Evolutionary conservation across 2,113 vertebrate genomes (phyloP).

Genomic region (Limanda limanda): DNA sequence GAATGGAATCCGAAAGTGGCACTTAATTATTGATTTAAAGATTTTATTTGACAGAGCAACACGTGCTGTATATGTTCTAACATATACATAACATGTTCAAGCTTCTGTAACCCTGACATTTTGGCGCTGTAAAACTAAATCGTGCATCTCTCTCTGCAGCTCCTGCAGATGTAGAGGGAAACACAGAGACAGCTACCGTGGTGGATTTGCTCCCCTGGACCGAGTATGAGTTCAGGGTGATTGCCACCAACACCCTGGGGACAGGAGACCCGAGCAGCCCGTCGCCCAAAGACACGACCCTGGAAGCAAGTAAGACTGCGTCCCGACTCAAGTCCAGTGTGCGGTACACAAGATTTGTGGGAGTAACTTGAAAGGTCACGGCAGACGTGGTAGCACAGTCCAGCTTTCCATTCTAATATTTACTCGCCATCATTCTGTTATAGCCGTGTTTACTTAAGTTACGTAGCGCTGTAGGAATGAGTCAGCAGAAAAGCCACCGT

Average conservation of each 20-base stretch:
- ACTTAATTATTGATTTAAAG: slow-evolving; percentile 24
- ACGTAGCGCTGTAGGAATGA: slow-evolving; percentile 53
- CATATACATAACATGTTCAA: background rate
- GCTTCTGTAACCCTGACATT: background rate
- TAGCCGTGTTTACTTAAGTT: slow-evolving; percentile 57
- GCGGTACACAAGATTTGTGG: background rate
- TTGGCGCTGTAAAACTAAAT: slow-evolving; percentile 8
- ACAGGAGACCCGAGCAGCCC: slow-evolving; percentile 92
- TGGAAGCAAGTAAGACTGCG: slow-evolving; percentile 86
- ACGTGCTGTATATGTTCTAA: slow-evolving; percentile 14
- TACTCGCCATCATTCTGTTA: slow-evolving; percentile 50
- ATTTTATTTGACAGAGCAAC: slow-evolving; percentile 18
- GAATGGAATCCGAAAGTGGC: slow-evolving; percentile 13
- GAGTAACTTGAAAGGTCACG: slow-evolving; percentile 34
- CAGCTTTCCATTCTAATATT: slow-evolving; percentile 59
- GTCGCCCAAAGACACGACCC: slow-evolving; percentile 87
- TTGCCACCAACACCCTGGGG: slow-evolving; percentile 93
- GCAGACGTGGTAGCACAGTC: slow-evolving; percentile 35
- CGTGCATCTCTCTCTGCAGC: slow-evolving; percentile 74
- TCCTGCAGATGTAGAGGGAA: slow-evolving; percentile 92
- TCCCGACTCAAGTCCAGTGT: background rate
- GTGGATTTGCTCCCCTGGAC: slow-evolving; percentile 94
- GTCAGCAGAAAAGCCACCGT: slow-evolving; percentile 66
- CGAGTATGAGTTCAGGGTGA: slow-evolving; percentile 96
- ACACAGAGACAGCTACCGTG: slow-evolving; percentile 89